Evolutionary conservation across 2,797 vertebrate genomes (phyloP).

Genomic region (Ctenopoma kingsleyae): DNA sequence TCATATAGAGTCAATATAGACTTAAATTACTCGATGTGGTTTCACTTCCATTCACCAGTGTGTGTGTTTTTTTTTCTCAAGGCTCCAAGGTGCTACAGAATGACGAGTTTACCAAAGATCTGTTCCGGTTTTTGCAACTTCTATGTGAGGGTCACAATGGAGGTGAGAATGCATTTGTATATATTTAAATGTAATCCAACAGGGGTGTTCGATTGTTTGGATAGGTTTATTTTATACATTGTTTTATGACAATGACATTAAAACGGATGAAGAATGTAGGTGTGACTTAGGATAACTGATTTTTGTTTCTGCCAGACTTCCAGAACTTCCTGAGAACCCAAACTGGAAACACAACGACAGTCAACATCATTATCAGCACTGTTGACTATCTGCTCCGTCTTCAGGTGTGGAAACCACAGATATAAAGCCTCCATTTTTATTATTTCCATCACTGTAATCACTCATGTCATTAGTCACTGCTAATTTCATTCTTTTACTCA

Average conservation of each 20-base stretch:
- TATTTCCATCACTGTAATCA: not conserved
- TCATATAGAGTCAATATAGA: conserved; percentile 18
- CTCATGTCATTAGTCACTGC: not conserved
- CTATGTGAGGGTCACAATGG: conserved; percentile 99
- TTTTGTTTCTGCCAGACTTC: conserved; percentile 87
- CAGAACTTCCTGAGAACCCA: conserved; percentile 98
- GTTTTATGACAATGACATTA: not conserved
- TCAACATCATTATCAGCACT: conserved; percentile 99
- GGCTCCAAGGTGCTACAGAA: conserved; percentile 98
- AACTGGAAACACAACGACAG: conserved; percentile 98
- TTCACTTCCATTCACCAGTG: conserved; percentile 34
- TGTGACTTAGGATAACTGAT: not conserved
- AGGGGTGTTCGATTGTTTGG: not conserved
- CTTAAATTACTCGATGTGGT: not conserved
- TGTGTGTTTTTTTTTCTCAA: conserved; percentile 61
- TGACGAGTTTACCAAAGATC: conserved; percentile 97
- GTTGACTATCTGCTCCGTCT: conserved; percentile 98
- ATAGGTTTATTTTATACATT: not conserved
- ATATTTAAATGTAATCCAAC: not conserved
- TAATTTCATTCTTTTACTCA: not conserved
- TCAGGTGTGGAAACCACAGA: conserved; percentile 85
- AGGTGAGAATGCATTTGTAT: conserved; percentile 82
- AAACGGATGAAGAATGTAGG: not conserved
- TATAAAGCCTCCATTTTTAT: not conserved
- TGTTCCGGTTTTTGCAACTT: conserved; percentile 98